Percentiles rank a stretch among this genome's conserved stretches.
These are phyloP conservation scores for Dioctria linearis DNA, from an alignment of 2,888 invertebrate species.

Conservation along the genomic window DNA sequence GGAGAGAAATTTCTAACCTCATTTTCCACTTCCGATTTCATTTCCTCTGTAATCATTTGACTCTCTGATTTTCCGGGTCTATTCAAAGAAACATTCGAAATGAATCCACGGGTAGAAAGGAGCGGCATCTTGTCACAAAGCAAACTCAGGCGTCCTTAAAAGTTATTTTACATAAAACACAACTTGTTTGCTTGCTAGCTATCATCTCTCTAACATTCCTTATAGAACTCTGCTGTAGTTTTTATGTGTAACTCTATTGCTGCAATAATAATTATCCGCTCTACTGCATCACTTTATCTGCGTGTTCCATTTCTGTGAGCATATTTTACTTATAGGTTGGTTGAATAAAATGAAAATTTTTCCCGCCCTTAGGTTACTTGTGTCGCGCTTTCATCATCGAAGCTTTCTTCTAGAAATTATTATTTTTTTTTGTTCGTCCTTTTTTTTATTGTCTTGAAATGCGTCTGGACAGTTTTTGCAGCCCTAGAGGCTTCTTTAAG, in stretches of 20 bases:
- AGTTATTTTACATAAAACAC: conserved; percentile 10
- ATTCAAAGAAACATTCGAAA: conserved; percentile 25
- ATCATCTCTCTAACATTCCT: background rate
- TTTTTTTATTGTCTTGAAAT: conserved; percentile 23
- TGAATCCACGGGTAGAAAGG: conserved; percentile 10
- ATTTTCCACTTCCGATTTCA: conserved; percentile 35
- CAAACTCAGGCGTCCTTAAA: background rate
- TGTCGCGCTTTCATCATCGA: conserved; percentile 22
- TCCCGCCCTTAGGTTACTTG: conserved; percentile 14
- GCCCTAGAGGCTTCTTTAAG: conserved; percentile 13
- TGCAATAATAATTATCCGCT: conserved; percentile 46
- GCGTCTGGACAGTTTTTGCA: conserved; percentile 31
- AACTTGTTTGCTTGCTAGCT: conserved; percentile 9
- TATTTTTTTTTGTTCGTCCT: background rate
- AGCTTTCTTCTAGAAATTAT: conserved; percentile 8
- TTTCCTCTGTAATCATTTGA: conserved; percentile 34
- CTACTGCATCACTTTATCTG: conserved; percentile 31
- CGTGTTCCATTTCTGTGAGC: conserved; percentile 32
- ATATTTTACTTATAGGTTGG: background rate
- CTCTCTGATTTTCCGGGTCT: background rate
- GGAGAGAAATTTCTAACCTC: conserved; percentile 33
- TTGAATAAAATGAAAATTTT: background rate
- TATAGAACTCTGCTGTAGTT: background rate
- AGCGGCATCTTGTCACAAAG: background rate
- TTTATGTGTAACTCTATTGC: conserved; percentile 28